Base-by-base conservation (phyloP, 2,797 vertebrate species). In the Notolabrus celidotus region DNA sequence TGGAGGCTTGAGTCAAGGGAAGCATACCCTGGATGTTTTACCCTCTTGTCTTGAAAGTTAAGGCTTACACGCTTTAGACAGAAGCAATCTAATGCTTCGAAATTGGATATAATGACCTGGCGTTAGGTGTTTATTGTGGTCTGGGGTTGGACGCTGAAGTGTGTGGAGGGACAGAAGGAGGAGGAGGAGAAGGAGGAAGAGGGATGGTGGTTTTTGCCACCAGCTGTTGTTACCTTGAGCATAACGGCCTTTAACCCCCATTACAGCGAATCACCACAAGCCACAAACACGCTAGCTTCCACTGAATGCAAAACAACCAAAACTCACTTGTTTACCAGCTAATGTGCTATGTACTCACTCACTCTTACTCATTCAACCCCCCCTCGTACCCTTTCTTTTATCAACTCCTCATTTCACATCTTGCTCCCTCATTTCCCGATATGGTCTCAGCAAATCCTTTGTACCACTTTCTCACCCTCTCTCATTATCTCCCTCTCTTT, bases 181-280 rank as follows among this genome's bases (percentile, higher is more conserved):
- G 33, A 80, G 70, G 71, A 86, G 65, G 78, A 88, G 89, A 74
- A 88, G 85, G 88, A 90, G 89, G 90, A 93, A 92, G 91, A 88
- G 91, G 90, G 87, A 71, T 85, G 67, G 82, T 25, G 83, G 89
- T 91, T 86, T 90, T 82, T 86, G 84, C 89, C 84, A 85, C 88
- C 86, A 91, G 92, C 90, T 90, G 85, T 87, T 89, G 91, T 93
- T 94, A 95, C 93, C 93, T 94, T 93, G 86, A 92, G 89, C 81
- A 88, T 83, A 90, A 87, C 83, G 86, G 88, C 84, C 87, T 87
- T 89, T 87, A 89, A 86, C 86, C 87, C 85, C 82, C 86, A 90
- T 91, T 89, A 86, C 88, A 90, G 84, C 70, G 51, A 84, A 70
- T 65, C 83, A 82, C 87, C 88, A 67, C 89, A 90, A 83, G 81